These are phyloP conservation scores for Campylomormyrus numenius DNA, from an alignment of 2,113 vertebrate species.

Conservation along the genomic window DNA sequence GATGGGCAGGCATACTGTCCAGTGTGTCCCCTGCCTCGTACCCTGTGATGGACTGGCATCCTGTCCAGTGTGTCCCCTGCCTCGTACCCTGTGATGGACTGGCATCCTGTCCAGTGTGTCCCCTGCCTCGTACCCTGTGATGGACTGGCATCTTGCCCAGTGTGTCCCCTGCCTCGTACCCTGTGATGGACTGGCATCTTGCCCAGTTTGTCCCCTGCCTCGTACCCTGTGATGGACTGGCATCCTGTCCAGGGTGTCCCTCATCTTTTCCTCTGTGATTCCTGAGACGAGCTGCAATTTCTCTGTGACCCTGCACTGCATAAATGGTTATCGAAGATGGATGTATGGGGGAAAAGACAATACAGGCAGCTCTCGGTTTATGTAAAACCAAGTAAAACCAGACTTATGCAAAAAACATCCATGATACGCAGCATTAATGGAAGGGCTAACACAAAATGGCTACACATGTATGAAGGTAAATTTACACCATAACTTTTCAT, in stretches of 20 bases:
- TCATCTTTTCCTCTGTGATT: background rate
- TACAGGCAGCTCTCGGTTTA: background rate
- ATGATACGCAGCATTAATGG: background rate
- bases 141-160: background rate
- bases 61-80: background rate
- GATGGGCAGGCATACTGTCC: background rate
- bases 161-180: background rate
- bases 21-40: background rate
- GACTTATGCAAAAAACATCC: background rate
- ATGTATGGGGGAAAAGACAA: background rate
- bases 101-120: background rate
- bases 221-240: background rate
- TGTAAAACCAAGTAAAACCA: background rate
- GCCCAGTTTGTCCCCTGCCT: background rate
- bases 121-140: background rate
- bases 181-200: background rate
- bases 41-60: background rate
- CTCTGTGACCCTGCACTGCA: background rate
- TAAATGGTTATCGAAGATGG: background rate
- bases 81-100: too few species aligned
- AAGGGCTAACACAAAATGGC: background rate
- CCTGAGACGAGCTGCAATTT: background rate
- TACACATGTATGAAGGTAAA: background rate
- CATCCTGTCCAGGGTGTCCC: background rate
- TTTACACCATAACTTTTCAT: background rate